These are phyloP conservation scores for Prunella fulvescens DNA, from an alignment of 2,113 vertebrate species.

Conservation along the genomic window DNA sequence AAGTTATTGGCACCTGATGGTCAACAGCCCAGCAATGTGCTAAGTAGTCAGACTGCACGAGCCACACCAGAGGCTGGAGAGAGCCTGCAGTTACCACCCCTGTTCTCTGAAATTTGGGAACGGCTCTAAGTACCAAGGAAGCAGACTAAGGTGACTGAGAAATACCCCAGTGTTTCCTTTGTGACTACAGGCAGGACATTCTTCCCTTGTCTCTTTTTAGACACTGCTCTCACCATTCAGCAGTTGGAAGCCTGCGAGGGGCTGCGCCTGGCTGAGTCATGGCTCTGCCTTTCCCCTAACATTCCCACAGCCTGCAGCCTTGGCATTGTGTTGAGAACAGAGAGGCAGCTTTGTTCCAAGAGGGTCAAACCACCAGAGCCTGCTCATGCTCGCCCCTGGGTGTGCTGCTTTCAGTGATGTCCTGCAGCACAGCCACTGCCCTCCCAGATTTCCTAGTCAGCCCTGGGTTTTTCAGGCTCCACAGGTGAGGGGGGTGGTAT, in stretches of 20 bases:
- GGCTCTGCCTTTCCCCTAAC: not conserved
- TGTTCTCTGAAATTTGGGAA: not conserved
- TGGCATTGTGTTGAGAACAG: not conserved
- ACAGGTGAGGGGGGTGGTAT: not conserved
- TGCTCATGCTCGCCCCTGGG: not conserved
- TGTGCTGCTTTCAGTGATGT: rapidly evolving
- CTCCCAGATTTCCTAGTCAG: not conserved
- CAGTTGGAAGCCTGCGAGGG: not conserved
- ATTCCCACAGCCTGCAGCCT: not conserved
- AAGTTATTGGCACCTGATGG: not conserved
- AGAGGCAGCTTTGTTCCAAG: not conserved
- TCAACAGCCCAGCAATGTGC: not conserved
- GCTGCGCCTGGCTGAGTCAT: not conserved
- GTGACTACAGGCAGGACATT: not conserved
- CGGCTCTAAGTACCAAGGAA: not conserved
- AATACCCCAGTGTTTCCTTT: not conserved
- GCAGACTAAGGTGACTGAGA: not conserved
- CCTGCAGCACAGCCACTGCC: not conserved
- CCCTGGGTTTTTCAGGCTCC: not conserved
- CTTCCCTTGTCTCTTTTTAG: not conserved
- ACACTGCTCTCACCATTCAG: not conserved
- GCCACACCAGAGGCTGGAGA: not conserved
- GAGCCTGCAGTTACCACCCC: not conserved
- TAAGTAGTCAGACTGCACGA: rapidly evolving
- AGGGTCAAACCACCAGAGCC: not conserved